phyloP scores from a whole-genome alignment of 2,888 invertebrate genomes.

The Zhuqinia jingwanae region DNA sequence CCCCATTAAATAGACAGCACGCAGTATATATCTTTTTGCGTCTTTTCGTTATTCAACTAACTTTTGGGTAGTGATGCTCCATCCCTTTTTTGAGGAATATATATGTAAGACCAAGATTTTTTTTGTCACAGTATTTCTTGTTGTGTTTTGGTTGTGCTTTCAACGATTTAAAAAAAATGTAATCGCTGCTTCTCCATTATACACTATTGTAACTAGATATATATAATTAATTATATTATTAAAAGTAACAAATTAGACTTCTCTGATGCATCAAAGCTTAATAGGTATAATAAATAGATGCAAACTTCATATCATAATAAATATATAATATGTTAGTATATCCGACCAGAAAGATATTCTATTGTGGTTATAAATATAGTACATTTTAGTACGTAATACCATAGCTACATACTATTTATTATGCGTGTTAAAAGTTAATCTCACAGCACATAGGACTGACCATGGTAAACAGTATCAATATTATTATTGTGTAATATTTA shows the following conservation, averaged over 20 bases:
- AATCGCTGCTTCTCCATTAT: constrained; percentile 16
- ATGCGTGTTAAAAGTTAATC: constrained; percentile 46
- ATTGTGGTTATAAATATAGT: too few species aligned
- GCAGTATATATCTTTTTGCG: neutral
- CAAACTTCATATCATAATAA: neutral
- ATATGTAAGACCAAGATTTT: too few species aligned
- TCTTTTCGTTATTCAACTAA: too few species aligned
- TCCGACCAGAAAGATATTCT: too few species aligned
- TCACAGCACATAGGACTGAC: constrained; percentile 65
- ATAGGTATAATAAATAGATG: neutral
- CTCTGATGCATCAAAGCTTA: neutral
- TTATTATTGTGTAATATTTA: neutral
- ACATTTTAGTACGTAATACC: too few species aligned
- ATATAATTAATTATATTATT: neutral
- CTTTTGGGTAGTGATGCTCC: too few species aligned
- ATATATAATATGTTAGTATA: too few species aligned
- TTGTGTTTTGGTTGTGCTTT: too few species aligned
- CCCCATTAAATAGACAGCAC: constrained; percentile 18
- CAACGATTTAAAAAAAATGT: too few species aligned
- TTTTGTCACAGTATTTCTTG: neutral
- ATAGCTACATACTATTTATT: too few species aligned
- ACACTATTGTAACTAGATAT: too few species aligned
- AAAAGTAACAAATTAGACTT: neutral
- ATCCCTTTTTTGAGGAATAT: too few species aligned
- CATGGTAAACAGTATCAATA: neutral